Evolutionary conservation across 2,888 invertebrate genomes (phyloP).

Genomic region (Phortica okadai): DNA sequence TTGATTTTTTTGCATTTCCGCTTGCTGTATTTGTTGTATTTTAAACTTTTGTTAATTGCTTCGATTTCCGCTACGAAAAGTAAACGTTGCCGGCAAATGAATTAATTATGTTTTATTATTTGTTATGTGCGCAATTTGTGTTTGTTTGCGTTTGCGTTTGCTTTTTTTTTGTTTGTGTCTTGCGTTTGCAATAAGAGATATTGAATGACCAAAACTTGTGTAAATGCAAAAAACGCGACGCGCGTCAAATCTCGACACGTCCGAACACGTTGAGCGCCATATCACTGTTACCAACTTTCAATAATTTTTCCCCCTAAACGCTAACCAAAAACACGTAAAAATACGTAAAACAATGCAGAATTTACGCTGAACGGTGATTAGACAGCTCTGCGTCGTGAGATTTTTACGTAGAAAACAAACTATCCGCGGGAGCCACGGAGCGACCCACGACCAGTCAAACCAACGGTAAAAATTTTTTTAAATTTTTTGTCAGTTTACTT

Average conservation of each 20-base stretch:
- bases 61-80: slow-evolving; percentile 15
- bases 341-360: too few species aligned
- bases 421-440: too few species aligned
- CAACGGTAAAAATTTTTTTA: too few species aligned
- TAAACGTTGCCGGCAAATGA: slow-evolving; percentile 5
- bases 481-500: too few species aligned
- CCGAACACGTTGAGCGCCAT: background rate
- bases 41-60: slow-evolving; percentile 13
- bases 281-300: too few species aligned
- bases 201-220: background rate
- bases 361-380: too few species aligned
- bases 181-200: slow-evolving; percentile 2
- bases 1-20: slow-evolving; percentile 33
- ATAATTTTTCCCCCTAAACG: background rate
- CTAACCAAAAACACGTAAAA: too few species aligned
- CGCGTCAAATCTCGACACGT: background rate
- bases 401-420: too few species aligned
- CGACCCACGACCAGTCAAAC: too few species aligned
- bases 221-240: slow-evolving; percentile 3
- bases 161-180: slow-evolving; percentile 6
- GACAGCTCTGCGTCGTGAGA: too few species aligned
- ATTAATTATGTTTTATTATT: slow-evolving; percentile 3
- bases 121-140: background rate
- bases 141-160: slow-evolving; percentile 1
- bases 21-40: slow-evolving; percentile 6